Base-by-base conservation (phyloP, 2,797 vertebrate genomes). In the Characodon lateralis region DNA sequence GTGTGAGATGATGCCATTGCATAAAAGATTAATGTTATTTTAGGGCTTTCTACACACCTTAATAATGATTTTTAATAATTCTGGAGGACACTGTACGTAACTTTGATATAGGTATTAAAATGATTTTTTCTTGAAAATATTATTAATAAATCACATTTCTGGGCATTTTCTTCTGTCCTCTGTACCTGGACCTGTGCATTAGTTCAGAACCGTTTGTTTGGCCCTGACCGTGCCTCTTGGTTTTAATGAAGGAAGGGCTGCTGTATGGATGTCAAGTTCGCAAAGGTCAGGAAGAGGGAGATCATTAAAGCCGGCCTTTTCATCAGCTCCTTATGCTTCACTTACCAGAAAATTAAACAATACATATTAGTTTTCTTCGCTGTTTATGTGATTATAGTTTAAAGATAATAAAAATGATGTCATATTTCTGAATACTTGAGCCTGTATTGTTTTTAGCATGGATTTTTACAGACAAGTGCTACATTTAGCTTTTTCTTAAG, bases 261-360 rank as follows among this genome's bases (percentile, higher is more conserved):
- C 87, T 87, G 86, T 78, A 80, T 83, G 83, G 84, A 91, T 89
- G 90, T 89, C 79, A 78, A 83, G 85, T 80, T 84, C 77, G 3
- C 16, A 89, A 87, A 91, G 87, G 90, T 94, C 93, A 93, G 82
- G 91, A 89, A 91, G 90, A 86, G 90, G 91, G 91, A 90, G 91
- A 89, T 94, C 85, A 92, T 94, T 93, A 95, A 95, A 93, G 85
- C 74, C 22, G 73, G 74, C 73, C 85, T 68, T 87, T 89, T 92
- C 92, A 94, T 93, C 89, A 86, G 80, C 76, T 92, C 90, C 92
- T 92, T 92, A 89, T 93, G 92, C 59, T 74, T 91, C 71, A 77
- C 79, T 80, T 58, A 72, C 71, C 77, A 26, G 53, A 71, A 68
- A 68, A 24, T 12, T 22, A 10, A 41, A 41, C 63, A 12, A 12